phyloP scores from a whole-genome alignment of 2,888 invertebrate species.

The Argynnis bischoffii region DNA sequence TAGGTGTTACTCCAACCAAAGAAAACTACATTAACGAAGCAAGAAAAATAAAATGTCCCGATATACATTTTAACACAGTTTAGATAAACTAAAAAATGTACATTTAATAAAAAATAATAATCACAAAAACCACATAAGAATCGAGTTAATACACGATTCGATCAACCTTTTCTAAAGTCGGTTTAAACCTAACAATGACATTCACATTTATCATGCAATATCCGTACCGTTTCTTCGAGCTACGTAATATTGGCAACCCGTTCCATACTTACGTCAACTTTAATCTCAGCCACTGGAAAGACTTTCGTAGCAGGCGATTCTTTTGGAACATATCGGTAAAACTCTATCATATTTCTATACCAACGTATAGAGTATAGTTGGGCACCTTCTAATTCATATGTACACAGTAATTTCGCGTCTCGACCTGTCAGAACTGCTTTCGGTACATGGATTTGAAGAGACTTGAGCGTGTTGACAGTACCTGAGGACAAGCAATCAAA shows the following conservation, averaged over 20 bases:
- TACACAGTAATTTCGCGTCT: constrained; percentile 77
- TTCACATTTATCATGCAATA: neutral
- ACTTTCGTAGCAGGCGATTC: constrained; percentile 87
- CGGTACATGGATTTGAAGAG: constrained; percentile 79
- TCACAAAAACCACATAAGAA: too few relatives aligned
- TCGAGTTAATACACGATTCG: too few relatives aligned
- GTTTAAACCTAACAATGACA: too few relatives aligned
- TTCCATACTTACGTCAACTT: constrained; percentile 86
- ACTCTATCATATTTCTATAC: constrained; percentile 88
- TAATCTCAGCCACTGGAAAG: constrained; percentile 86
- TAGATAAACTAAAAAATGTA: too few relatives aligned
- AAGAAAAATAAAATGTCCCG: neutral
- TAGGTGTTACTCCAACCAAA: neutral
- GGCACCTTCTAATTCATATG: constrained; percentile 83
- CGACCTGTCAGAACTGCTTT: constrained; percentile 79
- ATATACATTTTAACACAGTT: too few relatives aligned
- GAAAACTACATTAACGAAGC: neutral
- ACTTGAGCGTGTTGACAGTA: constrained; percentile 69
- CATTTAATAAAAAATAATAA: too few relatives aligned
- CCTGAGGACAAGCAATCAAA: constrained; percentile 53
- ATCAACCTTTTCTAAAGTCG: too few relatives aligned
- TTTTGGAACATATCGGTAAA: constrained; percentile 89
- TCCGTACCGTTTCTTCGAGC: neutral
- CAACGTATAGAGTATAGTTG: constrained; percentile 89
- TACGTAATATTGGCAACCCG: neutral